Evolutionary conservation across 2,113 vertebrate genomes (phyloP).

Genomic region (Scophthalmus maximus): DNA sequence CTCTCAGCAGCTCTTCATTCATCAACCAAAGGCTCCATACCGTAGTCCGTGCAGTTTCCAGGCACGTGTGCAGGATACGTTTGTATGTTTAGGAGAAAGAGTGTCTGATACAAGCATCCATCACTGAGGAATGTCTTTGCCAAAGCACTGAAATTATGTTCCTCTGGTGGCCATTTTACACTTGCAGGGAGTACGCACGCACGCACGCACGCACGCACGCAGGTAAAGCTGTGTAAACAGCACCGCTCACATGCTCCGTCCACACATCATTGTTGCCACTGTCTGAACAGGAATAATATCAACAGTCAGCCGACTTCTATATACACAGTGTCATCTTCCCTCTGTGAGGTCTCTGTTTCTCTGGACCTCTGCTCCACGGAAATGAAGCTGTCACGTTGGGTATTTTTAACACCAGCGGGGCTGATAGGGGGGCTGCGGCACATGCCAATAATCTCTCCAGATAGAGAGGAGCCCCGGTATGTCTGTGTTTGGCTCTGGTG

Average conservation of each 20-base stretch:
- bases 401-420: slow-evolving; percentile 61
- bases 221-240: slow-evolving; percentile 3
- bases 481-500: slow-evolving; percentile 39
- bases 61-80: slow-evolving; percentile 23
- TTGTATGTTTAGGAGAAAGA: slow-evolving; percentile 24
- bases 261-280: slow-evolving; percentile 1
- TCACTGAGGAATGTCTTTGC: slow-evolving; percentile 3
- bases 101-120: slow-evolving; percentile 12
- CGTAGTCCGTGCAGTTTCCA: slow-evolving; percentile 6
- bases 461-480: slow-evolving; percentile 53
- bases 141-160: slow-evolving; percentile 1
- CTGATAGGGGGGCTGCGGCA: slow-evolving; percentile 50
- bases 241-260: neutral
- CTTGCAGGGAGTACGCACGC: neutral
- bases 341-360: slow-evolving; percentile 15
- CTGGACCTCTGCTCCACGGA: slow-evolving; percentile 32
- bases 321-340: slow-evolving; percentile 7
- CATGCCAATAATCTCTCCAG: slow-evolving; percentile 61
- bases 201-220: slow-evolving; percentile 15
- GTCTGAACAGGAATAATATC: neutral
- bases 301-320: slow-evolving; percentile 10
- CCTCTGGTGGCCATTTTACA: neutral
- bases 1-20: slow-evolving; percentile 38
- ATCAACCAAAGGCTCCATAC: neutral
- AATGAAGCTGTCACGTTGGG: slow-evolving; percentile 54